These are phyloP conservation scores for Lymantria dispar DNA, from an alignment of 2,888 invertebrate species.

Conservation along the genomic window DNA sequence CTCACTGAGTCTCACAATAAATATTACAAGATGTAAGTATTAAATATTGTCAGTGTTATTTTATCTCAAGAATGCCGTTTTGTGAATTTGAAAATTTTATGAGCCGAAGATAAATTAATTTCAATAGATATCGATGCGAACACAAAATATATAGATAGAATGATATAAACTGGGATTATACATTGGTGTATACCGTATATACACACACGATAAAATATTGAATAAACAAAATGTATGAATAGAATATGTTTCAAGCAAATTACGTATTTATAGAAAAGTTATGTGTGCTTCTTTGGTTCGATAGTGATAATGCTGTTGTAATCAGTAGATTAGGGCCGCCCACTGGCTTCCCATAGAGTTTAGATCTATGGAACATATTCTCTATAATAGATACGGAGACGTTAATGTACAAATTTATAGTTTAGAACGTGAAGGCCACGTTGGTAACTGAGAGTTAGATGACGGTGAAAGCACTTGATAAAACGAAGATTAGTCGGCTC, in stretches of 20 bases:
- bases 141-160: constrained; percentile 19
- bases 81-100: constrained; percentile 38
- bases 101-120: constrained; percentile 47
- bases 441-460: constrained; percentile 11
- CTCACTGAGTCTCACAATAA: constrained; percentile 14
- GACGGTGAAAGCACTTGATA: constrained; percentile 19
- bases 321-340: constrained; percentile 70
- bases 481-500: constrained; percentile 14
- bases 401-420: constrained; percentile 34
- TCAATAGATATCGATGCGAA: constrained; percentile 32
- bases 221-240: constrained; percentile 66
- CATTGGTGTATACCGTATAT: constrained; percentile 34
- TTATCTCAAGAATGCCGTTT: constrained; percentile 32
- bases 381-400: constrained; percentile 32
- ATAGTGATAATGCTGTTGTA: constrained; percentile 65
- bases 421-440: constrained; percentile 22
- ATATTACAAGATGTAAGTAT: constrained; percentile 19
- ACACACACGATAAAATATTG: constrained; percentile 59
- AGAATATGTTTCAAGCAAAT: constrained; percentile 58
- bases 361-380: constrained; percentile 32
- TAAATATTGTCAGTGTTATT: constrained; percentile 24
- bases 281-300: constrained; percentile 55
- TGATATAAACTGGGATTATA: constrained; percentile 43
- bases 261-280: constrained; percentile 66
- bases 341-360: constrained; percentile 52